A percentile compares a stretch with the other conserved stretches of the same genome.
These are phyloP conservation scores for Apostichopus californicus DNA, from an alignment of 35 echinoderm and acorn worm genomes.

Conservation along the genomic window DNA sequence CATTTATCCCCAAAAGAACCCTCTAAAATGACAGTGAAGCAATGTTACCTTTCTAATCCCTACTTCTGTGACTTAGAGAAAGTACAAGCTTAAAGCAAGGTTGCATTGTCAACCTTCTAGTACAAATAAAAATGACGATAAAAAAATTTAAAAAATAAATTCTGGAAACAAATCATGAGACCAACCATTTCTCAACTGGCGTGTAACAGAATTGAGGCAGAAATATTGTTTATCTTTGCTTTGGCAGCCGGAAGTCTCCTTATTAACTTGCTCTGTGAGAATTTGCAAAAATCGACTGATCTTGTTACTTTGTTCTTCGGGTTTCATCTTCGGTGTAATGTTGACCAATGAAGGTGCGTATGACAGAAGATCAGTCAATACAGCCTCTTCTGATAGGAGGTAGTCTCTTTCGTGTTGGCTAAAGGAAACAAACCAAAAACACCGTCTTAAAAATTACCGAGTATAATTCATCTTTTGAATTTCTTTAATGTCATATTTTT, in stretches of 20 bases:
- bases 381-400: slow-evolving; percentile 52
- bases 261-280: slow-evolving; percentile 20
- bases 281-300: slow-evolving; percentile 25
- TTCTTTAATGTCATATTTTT: not conserved
- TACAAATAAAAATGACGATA: too few relatives aligned
- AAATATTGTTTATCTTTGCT: slow-evolving; percentile 4
- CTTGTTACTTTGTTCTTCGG: not conserved
- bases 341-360: slow-evolving; percentile 55
- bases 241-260: slow-evolving; percentile 1
- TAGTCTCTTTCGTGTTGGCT: slow-evolving; percentile 91
- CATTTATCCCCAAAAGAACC: too few relatives aligned
- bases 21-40: too few relatives aligned
- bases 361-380: slow-evolving; percentile 73
- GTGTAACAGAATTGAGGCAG: slow-evolving; percentile 3
- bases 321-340: slow-evolving; percentile 19
- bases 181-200: slow-evolving; percentile 26
- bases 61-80: too few relatives aligned
- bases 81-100: too few relatives aligned
- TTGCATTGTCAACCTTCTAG: too few relatives aligned
- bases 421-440: not conserved
- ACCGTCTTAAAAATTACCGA: not conserved
- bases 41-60: too few relatives aligned
- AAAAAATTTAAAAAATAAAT: not conserved
- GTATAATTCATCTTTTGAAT: not conserved
- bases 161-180: not conserved